Base-by-base conservation (phyloP, 2,113 vertebrate genomes). In the Chloebia gouldiae region DNA sequence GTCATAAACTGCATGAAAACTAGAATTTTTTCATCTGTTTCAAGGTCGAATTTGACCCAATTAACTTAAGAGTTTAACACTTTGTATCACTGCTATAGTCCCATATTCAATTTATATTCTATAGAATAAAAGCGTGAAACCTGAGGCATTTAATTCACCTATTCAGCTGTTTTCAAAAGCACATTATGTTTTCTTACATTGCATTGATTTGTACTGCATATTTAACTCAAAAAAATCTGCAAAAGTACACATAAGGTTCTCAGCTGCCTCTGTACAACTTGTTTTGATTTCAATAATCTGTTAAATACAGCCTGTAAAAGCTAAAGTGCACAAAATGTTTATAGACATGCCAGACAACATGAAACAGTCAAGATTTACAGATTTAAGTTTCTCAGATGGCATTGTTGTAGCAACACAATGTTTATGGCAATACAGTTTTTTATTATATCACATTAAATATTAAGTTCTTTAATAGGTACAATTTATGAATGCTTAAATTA, bases 281-380 rank as follows among this genome's bases (percentile, higher is more conserved):
- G n/a, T 40, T 94, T 96, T 88, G 31, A 84, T 87, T 97, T 86
- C 49, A 90, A 44, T 65, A 88, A 61, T 64, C 78, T 91, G 64
- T 90, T 79, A 90, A 90, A 91, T 71, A 51, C 28, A 86, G 17
- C 37, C 12, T 65, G 24, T 73, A 91, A 70, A 96, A 91, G 35
- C 64, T 89, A 79, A 68, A 94, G 85, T 45, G 50, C 42, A 86
- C 33, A 77, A 35, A 88, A 92, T 35, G 28, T 95, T 97, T 97
- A 82, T 64, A 81, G 42, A 90, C 25, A 39, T 88, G 53, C 49
- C 50, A 93, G 88, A 92, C 31, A 87, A 81, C 5, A 14, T 31
- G 33, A 93, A 97, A 91, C 33, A 66, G 72, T 81, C 28, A 90
- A 72, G 79, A 93, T 92, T 86, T 95, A 88, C 70, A 82, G 31